phyloP scores from a whole-genome alignment of 2,797 vertebrate genomes.

The Oreochromis mossambicus region DNA sequence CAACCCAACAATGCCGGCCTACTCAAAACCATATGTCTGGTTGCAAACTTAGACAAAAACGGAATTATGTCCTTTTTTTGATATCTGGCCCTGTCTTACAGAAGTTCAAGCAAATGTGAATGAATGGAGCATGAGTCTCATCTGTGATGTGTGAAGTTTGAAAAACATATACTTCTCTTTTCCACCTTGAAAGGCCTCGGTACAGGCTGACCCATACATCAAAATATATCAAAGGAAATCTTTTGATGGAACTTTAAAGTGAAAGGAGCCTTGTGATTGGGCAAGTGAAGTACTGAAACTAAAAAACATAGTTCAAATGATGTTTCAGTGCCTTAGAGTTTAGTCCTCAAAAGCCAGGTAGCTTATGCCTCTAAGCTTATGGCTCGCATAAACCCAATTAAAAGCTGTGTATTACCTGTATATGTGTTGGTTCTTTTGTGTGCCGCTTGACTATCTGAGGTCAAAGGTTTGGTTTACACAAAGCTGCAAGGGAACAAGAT shows the following conservation, averaged over 20 bases:
- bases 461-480: slow-evolving; percentile 12
- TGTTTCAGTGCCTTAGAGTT: slow-evolving; percentile 63
- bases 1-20: background rate
- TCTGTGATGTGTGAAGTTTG: slow-evolving; percentile 62
- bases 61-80: slow-evolving; percentile 29
- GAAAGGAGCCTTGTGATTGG: slow-evolving; percentile 60
- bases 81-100: slow-evolving; percentile 41
- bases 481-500: background rate
- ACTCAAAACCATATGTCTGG: slow-evolving; percentile 26
- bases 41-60: background rate
- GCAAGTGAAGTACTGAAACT: slow-evolving; percentile 54
- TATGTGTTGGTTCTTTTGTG: slow-evolving; percentile 5
- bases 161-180: slow-evolving; percentile 61
- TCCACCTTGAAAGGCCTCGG: slow-evolving; percentile 62
- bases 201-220: slow-evolving; percentile 61
- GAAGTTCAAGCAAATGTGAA: slow-evolving; percentile 55
- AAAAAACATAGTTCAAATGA: slow-evolving; percentile 55
- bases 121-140: slow-evolving; percentile 39
- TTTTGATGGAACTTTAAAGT: slow-evolving; percentile 72
- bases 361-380: slow-evolving; percentile 34
- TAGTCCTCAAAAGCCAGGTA: slow-evolving; percentile 51
- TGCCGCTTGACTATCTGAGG: background rate
- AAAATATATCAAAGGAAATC: slow-evolving; percentile 63
- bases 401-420: background rate
- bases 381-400: slow-evolving; percentile 51